Conservation (phyloP, 2,888 invertebrate genomes). For the Polydrusus pterygomalis region DNA sequence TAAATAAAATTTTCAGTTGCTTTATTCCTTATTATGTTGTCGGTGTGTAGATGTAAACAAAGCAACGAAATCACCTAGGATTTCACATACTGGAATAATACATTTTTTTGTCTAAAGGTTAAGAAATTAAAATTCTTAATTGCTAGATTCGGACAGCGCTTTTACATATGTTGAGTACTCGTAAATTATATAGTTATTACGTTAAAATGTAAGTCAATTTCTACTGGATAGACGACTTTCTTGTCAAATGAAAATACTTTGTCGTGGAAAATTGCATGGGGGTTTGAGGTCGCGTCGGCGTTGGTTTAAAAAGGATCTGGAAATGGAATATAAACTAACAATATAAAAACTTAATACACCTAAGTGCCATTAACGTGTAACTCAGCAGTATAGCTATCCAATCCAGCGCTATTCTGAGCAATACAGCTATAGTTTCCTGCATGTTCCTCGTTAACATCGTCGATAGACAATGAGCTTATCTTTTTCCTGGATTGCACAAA, state of each 20-base stretch:
- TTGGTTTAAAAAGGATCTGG: background rate
- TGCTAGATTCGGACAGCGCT: no score
- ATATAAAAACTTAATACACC: background rate
- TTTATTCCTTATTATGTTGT: no score
- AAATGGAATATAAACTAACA: background rate
- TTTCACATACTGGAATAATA: no score
- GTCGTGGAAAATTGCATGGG: background rate
- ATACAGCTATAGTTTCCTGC: slow-evolving; percentile 85
- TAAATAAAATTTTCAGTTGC: no score
- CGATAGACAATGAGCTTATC: slow-evolving; percentile 81
- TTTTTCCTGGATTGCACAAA: slow-evolving; percentile 73
- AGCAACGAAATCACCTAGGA: no score
- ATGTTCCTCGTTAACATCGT: slow-evolving; percentile 81
- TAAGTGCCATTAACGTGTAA: slow-evolving; percentile 80
- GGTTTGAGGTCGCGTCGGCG: background rate
- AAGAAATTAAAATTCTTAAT: no score
- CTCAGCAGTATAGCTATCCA: slow-evolving; percentile 77
- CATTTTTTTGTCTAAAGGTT: no score
- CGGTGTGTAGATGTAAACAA: background rate
- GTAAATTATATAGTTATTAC: no score
- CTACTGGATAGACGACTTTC: no score
- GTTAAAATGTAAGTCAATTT: no score
- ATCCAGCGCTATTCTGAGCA: slow-evolving; percentile 81
- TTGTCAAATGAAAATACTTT: no score
- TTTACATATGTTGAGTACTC: no score